Base-by-base conservation (phyloP, 2,888 invertebrate genomes). In the Hirtodrosophila duncani region DNA sequence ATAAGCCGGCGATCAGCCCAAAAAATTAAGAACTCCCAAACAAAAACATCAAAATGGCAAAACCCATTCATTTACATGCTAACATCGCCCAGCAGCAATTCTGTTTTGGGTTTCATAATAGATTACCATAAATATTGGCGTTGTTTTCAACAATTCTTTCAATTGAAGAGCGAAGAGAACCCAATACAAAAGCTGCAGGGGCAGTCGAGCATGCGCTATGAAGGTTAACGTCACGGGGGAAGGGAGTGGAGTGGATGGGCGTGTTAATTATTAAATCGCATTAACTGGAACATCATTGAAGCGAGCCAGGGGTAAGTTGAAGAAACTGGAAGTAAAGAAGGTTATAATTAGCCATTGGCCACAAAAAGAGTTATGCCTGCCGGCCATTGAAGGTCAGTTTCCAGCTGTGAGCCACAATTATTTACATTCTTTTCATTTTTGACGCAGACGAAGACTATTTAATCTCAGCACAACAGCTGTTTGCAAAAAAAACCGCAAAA, bases 221-320 rank as follows among this genome's bases (percentile, higher is more conserved):
- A 58, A 57, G 57, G 57, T 58, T 49, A 57, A 24, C 21, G 37
- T n/a, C n/a, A 23, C 18, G 34, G 30, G 44, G 56, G 29, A 39
- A 45, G 33, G 16, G 4, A 18, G 18, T 7, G 37, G 36, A 17
- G 27, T 11, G 20, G 39, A 16, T 27, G 3, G 42, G 63, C 21
- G 55, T 37, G 17, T 44, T 49, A 49, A 64, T 68, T 68, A 62
- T 59, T 49, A 51, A 56, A 51, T 29, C 50, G 37, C 34, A 65
- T 60, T 69, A 78, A 78, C 66, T 69, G 74, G 66, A 78, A 65
- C 65, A 65, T 72, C 69, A 65, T 50, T 62, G 65, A 49, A 38
- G 37, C 62, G 52, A 34, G 30, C 38, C 52, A 41, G 52, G 41
- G 50, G 50, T 37, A 51, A 51, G 51, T 51, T 51, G 6, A 8